These are phyloP conservation scores for Drosophila burlai DNA, from an alignment of 1,140 invertebrate genomes.

Conservation along the genomic window DNA sequence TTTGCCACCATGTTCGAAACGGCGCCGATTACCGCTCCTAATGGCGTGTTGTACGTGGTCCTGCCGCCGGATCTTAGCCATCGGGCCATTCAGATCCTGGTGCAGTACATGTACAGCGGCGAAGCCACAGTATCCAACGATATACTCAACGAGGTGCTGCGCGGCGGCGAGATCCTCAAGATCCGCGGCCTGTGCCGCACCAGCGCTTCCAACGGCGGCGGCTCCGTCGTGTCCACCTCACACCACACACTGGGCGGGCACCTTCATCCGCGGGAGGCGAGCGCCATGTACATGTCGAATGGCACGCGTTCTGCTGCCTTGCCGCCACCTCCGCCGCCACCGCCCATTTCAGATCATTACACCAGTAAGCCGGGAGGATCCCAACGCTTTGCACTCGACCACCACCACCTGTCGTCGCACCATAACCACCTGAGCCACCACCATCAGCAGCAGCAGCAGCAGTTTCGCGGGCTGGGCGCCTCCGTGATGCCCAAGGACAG, in stretches of 20 bases:
- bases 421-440: constrained; percentile 35
- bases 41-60: constrained; percentile 89
- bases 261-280: constrained; percentile 73
- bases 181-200: constrained; percentile 91
- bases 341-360: constrained; percentile 62
- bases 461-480: constrained; percentile 77
- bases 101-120: constrained; percentile 95
- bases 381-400: constrained; percentile 63
- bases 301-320: constrained; percentile 56
- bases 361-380: constrained; percentile 55
- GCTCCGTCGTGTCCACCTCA: constrained; percentile 13
- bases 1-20: constrained; percentile 85
- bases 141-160: constrained; percentile 91
- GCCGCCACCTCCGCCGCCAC: constrained; percentile 53
- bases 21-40: constrained; percentile 84
- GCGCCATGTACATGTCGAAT: constrained; percentile 68
- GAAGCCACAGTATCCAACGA: constrained; percentile 94
- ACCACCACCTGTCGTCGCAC: constrained; percentile 52
- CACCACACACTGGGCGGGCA: constrained; percentile 60
- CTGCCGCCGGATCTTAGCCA: constrained; percentile 93
- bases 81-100: constrained; percentile 91
- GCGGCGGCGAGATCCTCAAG: constrained; percentile 92
- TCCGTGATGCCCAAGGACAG: constrained; percentile 84
- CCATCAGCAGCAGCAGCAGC: constrained; percentile 55
- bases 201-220: constrained; percentile 85